Evolutionary conservation across 2,888 invertebrate genomes (phyloP), one percentile per base, ranked within the genome.

Genomic region (Ophion costatus): DNA sequence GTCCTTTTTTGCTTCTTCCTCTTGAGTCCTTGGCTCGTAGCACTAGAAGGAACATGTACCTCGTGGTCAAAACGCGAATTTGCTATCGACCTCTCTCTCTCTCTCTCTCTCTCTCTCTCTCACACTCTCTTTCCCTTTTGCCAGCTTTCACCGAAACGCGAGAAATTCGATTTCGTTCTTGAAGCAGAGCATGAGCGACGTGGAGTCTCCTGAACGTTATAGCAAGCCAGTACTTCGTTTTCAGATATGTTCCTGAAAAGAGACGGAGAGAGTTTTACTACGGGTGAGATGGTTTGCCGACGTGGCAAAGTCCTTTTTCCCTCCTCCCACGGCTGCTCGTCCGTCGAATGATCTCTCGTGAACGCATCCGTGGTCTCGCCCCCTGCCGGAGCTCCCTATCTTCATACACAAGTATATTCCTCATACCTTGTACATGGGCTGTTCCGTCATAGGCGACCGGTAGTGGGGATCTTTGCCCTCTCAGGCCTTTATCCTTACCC

Each of bases 281-380:
- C 83, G 73, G 63, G 42, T 71, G 73, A 73, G 78, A 78, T 70
- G 73, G 64, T 84, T 83, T 85, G 87, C 83, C 83, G 84, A 85
- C 82, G 84, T 83, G 79, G 87, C 84, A 84, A 81, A 83, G 76
- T 76, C 82, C 73, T 69, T 71, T 75, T 74, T 51, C 20, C 73
- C 51, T 77, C 45, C 11, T 14, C 56, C 63, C 63, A 69, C 10
- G 22, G 64, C 70, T 63, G 10, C 66, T 56, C 57, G 33, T 29
- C 29, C 70, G 67, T 69, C 77, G 83, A 80, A 38, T 67, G 80
- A 84, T 82, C 76, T 81, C 78, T 82, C 69, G 5, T 38, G 63
- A 64, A 56, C 63, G 80, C 67, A 82, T 69, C 76, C 56, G 67
- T 64, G 20, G 57, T 73, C 67, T 66, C 67, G 20, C 38, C 20